Evolutionary conservation across 2,888 invertebrate genomes (phyloP), one percentile per base, ranked within the genome.

Genomic region (Dendrolimus pini): DNA sequence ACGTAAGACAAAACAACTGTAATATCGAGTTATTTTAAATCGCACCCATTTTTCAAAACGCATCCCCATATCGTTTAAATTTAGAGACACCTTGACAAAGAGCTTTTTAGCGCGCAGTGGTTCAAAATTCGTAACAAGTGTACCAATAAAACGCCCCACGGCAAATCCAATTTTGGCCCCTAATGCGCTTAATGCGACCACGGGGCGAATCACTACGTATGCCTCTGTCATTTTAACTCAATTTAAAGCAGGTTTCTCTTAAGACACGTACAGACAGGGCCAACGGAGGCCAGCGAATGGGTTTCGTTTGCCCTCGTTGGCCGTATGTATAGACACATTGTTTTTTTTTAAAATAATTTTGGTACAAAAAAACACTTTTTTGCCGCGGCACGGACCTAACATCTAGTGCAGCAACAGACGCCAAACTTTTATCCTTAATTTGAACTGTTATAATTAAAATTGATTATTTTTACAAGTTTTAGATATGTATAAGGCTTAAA

Each of bases 191-290:
- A 89, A 88, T 85, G 82, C 88, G 82, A 86, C 89, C 88, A 81
- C 89, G 82, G 81, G 83, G 84, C 85, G 88, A 89, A 89, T 88
- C 89, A 86, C 86, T 87, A 87, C 88, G 83, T 82, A 85, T 79
- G 85, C 87, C 89, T 80, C 89, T 89, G 89, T 89, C 88, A 87
- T 89, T 90, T 89, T 90, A 89, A 90, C 90, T 89, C 89, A 85
- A 90, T 90, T 90, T 83, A 77, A 82, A 85, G 80, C 78, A 64
- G 70, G 71, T 69, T 71, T 64, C 68, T 65, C 30, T 30, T 30
- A 30, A 6, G 30, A 30, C 30, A 30, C 30, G 30, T 6, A 30
- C 30, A 30, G 30, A 30, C 30, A 6, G 30, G 30, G 30, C 30
- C 30, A 30, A 30, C 6, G 30, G 30, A 30, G 30, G 30, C 30